Percentiles rank a stretch among this genome's conserved stretches.
phyloP scores from a whole-genome alignment of 2,797 vertebrate genomes.

The Pipistrellus kuhlii region DNA sequence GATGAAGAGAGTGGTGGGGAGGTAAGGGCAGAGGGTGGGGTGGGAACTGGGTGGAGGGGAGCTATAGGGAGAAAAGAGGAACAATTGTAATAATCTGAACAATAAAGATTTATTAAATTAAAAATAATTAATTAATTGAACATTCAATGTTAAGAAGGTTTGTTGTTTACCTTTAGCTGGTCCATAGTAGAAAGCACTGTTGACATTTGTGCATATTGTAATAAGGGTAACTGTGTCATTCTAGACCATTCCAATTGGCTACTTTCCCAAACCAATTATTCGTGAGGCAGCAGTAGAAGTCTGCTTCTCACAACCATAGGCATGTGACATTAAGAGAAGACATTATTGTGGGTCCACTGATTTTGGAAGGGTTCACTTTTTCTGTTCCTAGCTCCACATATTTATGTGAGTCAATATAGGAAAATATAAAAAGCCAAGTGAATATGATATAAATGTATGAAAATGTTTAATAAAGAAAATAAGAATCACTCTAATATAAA shows the following conservation, averaged over 20 bases:
- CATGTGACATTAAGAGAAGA: background rate
- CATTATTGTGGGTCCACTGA: background rate
- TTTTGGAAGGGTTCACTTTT: background rate
- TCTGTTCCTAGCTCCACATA: background rate
- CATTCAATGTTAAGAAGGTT: background rate
- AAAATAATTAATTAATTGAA: too few relatives aligned
- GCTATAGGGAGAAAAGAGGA: too few relatives aligned
- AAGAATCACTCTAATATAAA: slow-evolving; percentile 9
- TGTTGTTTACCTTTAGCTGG: slow-evolving; percentile 61
- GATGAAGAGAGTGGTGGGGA: too few relatives aligned
- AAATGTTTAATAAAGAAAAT: slow-evolving; percentile 6
- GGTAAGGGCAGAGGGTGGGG: too few relatives aligned
- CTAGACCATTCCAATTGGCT: background rate
- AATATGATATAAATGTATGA: background rate
- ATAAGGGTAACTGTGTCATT: background rate
- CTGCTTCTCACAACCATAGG: background rate
- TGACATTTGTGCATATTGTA: slow-evolving; percentile 6
- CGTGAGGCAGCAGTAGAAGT: background rate
- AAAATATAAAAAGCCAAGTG: background rate
- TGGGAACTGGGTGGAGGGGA: too few relatives aligned
- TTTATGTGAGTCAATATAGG: background rate
- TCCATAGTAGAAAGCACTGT: slow-evolving; percentile 58
- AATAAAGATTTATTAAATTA: too few relatives aligned
- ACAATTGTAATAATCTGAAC: too few relatives aligned
- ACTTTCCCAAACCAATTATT: background rate